Evolutionary conservation across 2,797 vertebrate genomes (phyloP), one percentile per base, ranked within the genome.

Genomic region (Characodon lateralis): DNA sequence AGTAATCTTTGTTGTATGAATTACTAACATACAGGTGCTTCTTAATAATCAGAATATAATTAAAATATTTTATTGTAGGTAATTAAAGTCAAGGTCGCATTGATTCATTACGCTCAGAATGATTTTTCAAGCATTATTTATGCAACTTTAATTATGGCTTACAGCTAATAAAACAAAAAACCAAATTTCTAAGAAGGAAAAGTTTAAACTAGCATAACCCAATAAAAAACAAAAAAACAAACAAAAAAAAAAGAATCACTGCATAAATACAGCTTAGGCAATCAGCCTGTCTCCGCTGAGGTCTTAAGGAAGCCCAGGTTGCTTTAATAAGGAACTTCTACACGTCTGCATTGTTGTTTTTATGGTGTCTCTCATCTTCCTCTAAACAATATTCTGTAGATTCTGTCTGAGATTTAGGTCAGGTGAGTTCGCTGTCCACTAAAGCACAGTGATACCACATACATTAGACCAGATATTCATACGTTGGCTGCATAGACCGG

Each of bases 1-100:
- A 86, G 89, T 84, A 39, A 61, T 58, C 5, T 4, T 6, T 43
- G 9, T 53, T 43, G 3, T 31, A 51, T 4, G 14, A 58, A 7
- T 43, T 43, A 46, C 65, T 43, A 68, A 68, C n/a, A 13, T 46
- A 22, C 4, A 68, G 12, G 5, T n/a, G 22, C 9, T 6, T n/a
- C 9, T 24, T 43, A 14, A 20, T 51, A 18, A 51, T 18, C n/a
- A 43, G 65, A 10, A 43, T 2, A 68, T 68, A 43, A 24, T 43
- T 1, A 12, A n/a, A 43, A 41, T n/a, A 14, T 68, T 69, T 69
- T 69, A 14, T 3, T 35, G 35, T 35, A 35, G 35, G 4, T 35
- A 35, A 35, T 35, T 35, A 68, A 68, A 68, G 35, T 22, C 7
- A 65, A 68, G n/a, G 20, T n/a, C 8, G 5, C 22, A 43, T 13